Percentiles rank a stretch among this genome's conserved stretches.
Conservation (phyloP, 2,113 vertebrate genomes). For the Podocnemis expansa region DNA sequence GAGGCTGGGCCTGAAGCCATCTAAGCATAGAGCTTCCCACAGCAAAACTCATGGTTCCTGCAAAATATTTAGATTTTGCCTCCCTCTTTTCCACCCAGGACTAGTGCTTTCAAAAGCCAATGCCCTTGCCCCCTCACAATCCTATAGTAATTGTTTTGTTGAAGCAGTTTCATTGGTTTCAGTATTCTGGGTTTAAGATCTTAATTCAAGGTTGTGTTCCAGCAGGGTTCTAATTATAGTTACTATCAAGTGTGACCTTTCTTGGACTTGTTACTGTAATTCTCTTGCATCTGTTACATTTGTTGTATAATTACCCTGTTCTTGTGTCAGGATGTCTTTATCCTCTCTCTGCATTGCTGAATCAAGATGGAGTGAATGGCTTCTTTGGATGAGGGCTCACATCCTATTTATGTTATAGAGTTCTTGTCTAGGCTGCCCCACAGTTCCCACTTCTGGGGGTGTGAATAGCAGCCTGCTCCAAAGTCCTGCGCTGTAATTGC, state of each 20-base stretch:
- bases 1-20: background rate
- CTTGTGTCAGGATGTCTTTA: background rate
- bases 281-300: background rate
- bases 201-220: background rate
- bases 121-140: background rate
- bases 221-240: background rate
- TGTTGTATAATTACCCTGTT: conserved; percentile 4
- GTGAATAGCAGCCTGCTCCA: background rate
- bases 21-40: conserved; percentile 17
- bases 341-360: background rate
- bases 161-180: fast-evolving
- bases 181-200: conserved; percentile 33
- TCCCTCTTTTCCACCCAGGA: background rate
- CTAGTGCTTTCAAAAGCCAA: background rate
- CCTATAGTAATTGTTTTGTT: background rate
- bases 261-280: background rate
- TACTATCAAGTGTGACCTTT: background rate
- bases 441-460: background rate
- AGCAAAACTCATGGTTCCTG: conserved; percentile 27
- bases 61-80: conserved; percentile 34
- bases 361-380: background rate
- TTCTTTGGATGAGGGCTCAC: background rate
- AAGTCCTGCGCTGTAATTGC: background rate
- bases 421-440: background rate
- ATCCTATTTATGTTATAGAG: background rate